Evolutionary conservation across 1,140 invertebrate species (phyloP), one percentile per base, ranked within the genome.

Genomic region (Drosophila cardini): DNA sequence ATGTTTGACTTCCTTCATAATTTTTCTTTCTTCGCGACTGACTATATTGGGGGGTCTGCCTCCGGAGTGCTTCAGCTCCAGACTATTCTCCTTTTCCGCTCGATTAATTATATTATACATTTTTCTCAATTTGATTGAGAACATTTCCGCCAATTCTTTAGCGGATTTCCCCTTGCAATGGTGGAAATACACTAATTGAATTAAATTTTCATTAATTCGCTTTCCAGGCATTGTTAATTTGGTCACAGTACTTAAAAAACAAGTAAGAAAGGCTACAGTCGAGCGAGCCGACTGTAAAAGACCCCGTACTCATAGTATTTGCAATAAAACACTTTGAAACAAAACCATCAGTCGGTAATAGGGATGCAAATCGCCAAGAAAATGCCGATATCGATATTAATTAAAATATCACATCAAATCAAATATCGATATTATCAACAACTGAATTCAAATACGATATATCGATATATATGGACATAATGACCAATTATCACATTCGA

Each of bases 101-200:
- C 56, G 32, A n/a, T 61, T 69, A 5, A 69, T 69, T n/a, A 69
- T 60, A 58, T 69, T 69, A 26, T 61, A 69, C 10, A 69, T 30
- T 2, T 46, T 69, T 52, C 65, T 16, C 9, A 69, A n/a, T 5
- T 52, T 69, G 16, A 69, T 40, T 1, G 11, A 18, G n/a, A n/a
- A n/a, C 40, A 42, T 42, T 42, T 40, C n/a, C 4, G 40, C 10
- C 13, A 42, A 13, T 1, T 42, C 40, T 3, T 42, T 13, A 42
- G 40, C 11, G 0, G 40, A n/a, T 42, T 42, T 15, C 5, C 40
- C 40, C 11, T 42, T 10, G 3, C 3, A n/a, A 42, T 42, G n/a
- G 11, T 42, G 9, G 13, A n/a, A 42, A 42, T 42, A 42, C 13
- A 15, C 11, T 1, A 42, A n/a, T 42, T 42, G 13, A n/a, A 42